These are phyloP conservation scores for Pantala flavescens DNA, from an alignment of 1,140 invertebrate species.

Conservation along the genomic window DNA sequence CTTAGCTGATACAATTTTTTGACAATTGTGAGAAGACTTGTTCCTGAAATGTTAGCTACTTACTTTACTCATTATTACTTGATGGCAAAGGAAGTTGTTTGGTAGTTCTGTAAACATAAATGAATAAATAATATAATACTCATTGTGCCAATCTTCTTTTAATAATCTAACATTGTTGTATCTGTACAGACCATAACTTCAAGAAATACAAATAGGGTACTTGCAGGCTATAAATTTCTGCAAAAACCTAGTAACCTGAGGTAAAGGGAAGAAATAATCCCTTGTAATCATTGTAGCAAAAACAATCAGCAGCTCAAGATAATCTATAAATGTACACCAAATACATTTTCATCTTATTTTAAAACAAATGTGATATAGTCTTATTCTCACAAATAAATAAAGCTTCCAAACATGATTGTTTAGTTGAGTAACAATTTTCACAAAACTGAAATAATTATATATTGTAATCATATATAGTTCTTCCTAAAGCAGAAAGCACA, in stretches of 20 bases:
- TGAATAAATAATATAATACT: neutral
- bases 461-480: neutral
- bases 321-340: neutral
- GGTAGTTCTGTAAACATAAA: too few species aligned
- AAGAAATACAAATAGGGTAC: conserved; percentile 2
- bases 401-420: neutral
- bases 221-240: neutral
- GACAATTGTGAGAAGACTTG: too few species aligned
- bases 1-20: too few species aligned
- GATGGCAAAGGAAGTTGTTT: too few species aligned
- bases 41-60: too few species aligned
- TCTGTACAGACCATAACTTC: conserved; percentile 6
- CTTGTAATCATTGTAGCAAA: neutral
- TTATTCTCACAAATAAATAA: conserved; percentile 11
- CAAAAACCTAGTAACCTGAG: conserved; percentile 5
- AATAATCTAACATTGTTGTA: neutral
- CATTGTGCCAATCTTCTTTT: neutral
- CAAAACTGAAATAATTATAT: neutral
- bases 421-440: neutral
- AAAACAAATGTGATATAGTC: neutral
- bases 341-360: neutral
- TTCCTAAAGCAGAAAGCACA: neutral
- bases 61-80: too few species aligned
- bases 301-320: neutral
- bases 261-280: neutral